These are phyloP conservation scores for Naja naja DNA, from an alignment of 2,113 vertebrate genomes.

Conservation along the genomic window DNA sequence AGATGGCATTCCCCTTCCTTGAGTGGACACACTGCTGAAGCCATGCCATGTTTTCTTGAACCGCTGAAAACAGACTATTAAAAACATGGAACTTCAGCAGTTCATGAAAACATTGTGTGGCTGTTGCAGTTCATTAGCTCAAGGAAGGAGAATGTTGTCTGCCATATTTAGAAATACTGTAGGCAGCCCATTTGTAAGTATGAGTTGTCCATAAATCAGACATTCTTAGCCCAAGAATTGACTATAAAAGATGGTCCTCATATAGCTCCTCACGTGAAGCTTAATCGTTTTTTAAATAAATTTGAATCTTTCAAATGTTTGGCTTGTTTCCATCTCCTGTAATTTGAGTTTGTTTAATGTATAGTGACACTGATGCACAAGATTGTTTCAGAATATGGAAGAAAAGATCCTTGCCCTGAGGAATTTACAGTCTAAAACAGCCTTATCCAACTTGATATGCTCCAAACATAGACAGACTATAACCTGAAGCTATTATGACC, in stretches of 20 bases:
- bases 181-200: background rate
- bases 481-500: background rate
- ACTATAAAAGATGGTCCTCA: background rate
- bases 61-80: background rate
- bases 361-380: background rate
- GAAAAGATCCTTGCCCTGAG: background rate
- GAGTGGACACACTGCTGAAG: background rate
- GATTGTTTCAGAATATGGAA: background rate
- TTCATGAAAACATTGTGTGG: background rate
- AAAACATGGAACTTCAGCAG: background rate
- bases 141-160: background rate
- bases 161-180: background rate
- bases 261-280: background rate
- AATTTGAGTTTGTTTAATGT: background rate
- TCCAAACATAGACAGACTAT: background rate
- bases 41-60: background rate
- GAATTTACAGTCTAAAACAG: background rate
- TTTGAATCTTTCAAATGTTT: background rate
- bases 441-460: background rate
- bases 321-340: background rate
- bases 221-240: background rate
- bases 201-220: background rate
- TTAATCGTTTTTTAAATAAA: background rate
- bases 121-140: background rate
- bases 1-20: background rate